phyloP scores from a whole-genome alignment of 2,888 invertebrate genomes.

The Andrena dorsata region DNA sequence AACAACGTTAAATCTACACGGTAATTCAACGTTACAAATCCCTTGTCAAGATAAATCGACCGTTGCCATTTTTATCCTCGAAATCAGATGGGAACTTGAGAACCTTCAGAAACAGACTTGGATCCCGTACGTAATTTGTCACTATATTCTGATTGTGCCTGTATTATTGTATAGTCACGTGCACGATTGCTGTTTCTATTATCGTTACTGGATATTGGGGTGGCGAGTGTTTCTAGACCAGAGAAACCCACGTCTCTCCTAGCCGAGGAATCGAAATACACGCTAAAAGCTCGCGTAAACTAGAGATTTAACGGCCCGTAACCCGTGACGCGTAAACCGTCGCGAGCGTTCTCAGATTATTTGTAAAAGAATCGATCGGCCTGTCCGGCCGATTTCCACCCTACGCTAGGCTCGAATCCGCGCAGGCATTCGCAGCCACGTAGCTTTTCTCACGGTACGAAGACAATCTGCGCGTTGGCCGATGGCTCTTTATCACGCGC shows the following conservation, averaged over 20 bases:
- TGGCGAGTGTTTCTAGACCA: not conserved
- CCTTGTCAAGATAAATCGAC: no score
- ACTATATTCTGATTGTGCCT: no score
- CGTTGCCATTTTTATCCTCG: no score
- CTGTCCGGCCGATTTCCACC: not conserved
- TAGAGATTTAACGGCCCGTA: constrained; percentile 24
- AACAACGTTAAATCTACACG: no score
- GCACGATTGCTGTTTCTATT: no score
- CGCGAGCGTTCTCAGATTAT: constrained; percentile 47
- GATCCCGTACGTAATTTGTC: no score
- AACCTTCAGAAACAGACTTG: no score
- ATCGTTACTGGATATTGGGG: no score
- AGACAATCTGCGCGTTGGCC: constrained; percentile 10
- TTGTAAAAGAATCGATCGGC: constrained; percentile 33
- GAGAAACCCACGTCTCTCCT: constrained; percentile 12
- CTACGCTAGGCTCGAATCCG: not conserved
- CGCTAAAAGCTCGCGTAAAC: constrained; percentile 44
- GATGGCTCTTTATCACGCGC: constrained; percentile 33
- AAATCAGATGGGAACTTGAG: no score
- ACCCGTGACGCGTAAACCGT: constrained; percentile 40
- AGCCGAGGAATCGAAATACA: constrained; percentile 42
- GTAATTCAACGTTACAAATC: constrained; percentile 13
- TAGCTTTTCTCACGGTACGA: not conserved
- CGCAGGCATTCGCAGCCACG: constrained; percentile 10
- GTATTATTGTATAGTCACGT: no score